phyloP scores from a whole-genome alignment of 2,797 vertebrate species.

The Spondyliosoma cantharus region DNA sequence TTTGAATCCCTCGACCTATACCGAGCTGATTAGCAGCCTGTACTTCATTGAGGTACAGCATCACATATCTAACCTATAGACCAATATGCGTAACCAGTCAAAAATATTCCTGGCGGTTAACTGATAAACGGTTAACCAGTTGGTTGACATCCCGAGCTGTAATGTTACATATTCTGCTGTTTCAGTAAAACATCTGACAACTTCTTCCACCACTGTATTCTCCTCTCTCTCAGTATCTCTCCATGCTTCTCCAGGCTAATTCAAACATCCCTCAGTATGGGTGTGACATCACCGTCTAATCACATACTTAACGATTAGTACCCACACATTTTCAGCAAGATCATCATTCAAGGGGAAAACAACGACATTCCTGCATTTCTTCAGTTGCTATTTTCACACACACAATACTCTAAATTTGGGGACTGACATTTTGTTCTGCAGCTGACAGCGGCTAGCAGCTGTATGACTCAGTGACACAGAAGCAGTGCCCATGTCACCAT shows the following conservation, averaged over 20 bases:
- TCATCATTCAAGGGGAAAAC: constrained; percentile 28
- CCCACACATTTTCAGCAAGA: constrained; percentile 47
- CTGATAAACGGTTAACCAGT: too few relatives aligned
- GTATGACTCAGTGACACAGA: constrained; percentile 81
- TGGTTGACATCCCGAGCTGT: too few relatives aligned
- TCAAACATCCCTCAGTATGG: constrained; percentile 47
- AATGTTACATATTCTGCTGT: too few relatives aligned
- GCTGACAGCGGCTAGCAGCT: constrained; percentile 69
- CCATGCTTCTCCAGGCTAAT: constrained; percentile 49
- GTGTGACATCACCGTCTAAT: constrained; percentile 67
- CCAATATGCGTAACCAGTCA: too few relatives aligned
- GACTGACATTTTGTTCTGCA: constrained; percentile 72
- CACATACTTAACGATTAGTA: constrained; percentile 60
- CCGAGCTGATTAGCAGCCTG: too few relatives aligned
- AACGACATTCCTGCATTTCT: constrained; percentile 47
- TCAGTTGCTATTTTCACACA: constrained; percentile 58
- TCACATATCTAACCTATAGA: too few relatives aligned
- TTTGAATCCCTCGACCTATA: too few relatives aligned
- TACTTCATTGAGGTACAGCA: too few relatives aligned
- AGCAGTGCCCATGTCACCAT: constrained; percentile 65
- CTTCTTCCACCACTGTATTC: constrained; percentile 5
- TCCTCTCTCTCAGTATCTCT: constrained; percentile 31
- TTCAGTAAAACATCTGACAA: neutral
- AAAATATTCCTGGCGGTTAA: too few relatives aligned
- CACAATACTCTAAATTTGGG: constrained; percentile 58